These are phyloP conservation scores for Cuculus canorus DNA, from an alignment of 2,797 vertebrate genomes.

Conservation along the genomic window DNA sequence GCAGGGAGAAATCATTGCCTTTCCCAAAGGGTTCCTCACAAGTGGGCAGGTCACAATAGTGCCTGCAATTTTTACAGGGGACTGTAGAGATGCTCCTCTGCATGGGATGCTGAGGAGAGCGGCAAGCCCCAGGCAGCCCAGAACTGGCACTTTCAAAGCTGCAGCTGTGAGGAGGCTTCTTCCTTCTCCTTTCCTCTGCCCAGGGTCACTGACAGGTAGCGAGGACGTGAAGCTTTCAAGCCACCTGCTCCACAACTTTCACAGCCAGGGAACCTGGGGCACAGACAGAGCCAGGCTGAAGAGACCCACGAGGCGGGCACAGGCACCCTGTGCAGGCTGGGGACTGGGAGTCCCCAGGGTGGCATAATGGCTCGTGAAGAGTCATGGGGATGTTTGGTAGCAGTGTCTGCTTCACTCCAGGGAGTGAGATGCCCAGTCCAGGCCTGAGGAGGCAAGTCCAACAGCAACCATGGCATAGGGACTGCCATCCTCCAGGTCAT, in stretches of 20 bases:
- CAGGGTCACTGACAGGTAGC: not conserved
- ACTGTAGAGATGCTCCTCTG: not conserved
- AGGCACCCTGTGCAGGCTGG: not conserved
- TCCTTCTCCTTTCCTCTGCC: not conserved
- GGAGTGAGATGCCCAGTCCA: not conserved
- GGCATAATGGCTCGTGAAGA: not conserved
- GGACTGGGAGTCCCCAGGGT: not conserved
- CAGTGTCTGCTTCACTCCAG: not conserved
- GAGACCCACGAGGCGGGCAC: rapidly evolving
- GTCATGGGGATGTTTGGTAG: not conserved
- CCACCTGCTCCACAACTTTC: not conserved
- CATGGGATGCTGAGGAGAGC: not conserved
- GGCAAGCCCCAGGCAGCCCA: not conserved
- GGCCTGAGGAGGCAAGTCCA: not conserved
- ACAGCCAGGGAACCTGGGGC: not conserved
- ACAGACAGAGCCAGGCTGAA: not conserved
- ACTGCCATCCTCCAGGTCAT: not conserved
- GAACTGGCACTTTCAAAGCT: not conserved
- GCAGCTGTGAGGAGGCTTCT: not conserved
- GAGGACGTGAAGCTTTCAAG: not conserved
- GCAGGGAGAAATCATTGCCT: not conserved
- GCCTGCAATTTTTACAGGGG: not conserved
- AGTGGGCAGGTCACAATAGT: rapidly evolving
- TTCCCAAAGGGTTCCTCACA: not conserved
- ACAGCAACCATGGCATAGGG: not conserved